Percentiles rank a stretch among this genome's conserved stretches.
phyloP scores from a whole-genome alignment of 1,140 invertebrate species.

The Tetraneura akinire region DNA sequence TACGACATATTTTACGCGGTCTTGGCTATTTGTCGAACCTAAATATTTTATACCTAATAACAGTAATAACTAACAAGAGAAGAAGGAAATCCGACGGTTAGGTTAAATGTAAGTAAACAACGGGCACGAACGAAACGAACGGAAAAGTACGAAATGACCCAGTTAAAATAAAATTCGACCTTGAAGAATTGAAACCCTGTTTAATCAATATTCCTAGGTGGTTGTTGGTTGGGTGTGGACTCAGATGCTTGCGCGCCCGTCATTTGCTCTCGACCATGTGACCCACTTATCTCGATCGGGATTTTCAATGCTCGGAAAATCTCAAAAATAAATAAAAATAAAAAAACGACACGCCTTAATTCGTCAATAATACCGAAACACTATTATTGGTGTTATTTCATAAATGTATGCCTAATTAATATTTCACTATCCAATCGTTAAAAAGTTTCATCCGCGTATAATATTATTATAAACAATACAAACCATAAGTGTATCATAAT shows the following conservation, averaged over 20 bases:
- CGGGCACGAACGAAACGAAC: background rate
- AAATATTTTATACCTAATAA: no score
- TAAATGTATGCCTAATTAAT: no score
- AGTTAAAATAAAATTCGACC: conserved; percentile 17
- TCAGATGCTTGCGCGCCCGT: background rate
- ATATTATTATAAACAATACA: no score
- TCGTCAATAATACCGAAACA: no score
- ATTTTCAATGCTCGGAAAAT: background rate
- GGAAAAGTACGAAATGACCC: conserved; percentile 15
- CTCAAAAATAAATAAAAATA: background rate
- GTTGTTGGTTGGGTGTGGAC: conserved; percentile 12
- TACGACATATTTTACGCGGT: no score
- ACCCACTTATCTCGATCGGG: conserved; percentile 16
- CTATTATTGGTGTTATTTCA: no score
- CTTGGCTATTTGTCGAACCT: no score
- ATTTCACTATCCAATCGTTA: no score
- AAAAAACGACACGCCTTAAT: background rate
- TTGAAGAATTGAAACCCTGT: conserved; percentile 32
- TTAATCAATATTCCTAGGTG: conserved; percentile 33
- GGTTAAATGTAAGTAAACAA: background rate
- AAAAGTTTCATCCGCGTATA: no score
- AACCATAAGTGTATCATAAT: no score
- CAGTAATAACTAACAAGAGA: no score
- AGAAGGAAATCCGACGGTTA: no score
- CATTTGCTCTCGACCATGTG: conserved; percentile 5